Percentiles rank a stretch among this genome's conserved stretches.
Evolutionary conservation across 2,797 vertebrate genomes (phyloP).

Genomic region (Syncerus caffer): DNA sequence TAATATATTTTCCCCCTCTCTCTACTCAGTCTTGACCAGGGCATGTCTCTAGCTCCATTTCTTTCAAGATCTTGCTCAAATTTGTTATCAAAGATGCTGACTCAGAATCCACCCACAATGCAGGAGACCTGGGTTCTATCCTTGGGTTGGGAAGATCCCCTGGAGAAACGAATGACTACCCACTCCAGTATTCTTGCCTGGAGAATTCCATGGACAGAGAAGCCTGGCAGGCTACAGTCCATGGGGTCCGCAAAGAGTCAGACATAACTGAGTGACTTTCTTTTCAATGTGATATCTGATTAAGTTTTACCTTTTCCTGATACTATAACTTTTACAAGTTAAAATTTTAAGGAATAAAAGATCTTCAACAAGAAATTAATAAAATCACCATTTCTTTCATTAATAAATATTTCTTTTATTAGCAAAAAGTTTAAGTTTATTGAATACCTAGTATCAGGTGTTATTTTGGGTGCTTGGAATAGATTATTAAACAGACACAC

Average conservation of each 20-base stretch:
- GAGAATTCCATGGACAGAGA: not conserved
- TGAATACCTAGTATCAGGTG: not conserved
- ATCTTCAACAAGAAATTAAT: not conserved
- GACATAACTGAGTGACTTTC: not conserved
- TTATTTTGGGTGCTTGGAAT: not conserved
- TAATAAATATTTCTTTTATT: not conserved
- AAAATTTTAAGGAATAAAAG: not conserved
- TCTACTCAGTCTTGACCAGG: not conserved
- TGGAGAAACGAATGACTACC: not conserved
- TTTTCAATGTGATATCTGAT: not conserved
- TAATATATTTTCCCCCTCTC: not conserved
- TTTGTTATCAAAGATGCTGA: not conserved
- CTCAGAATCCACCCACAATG: rapidly evolving
- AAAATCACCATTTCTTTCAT: not conserved
- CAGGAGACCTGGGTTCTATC: not conserved
- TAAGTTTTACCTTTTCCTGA: not conserved
- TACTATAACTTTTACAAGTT: not conserved
- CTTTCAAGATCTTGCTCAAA: not conserved
- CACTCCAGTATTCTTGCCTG: not conserved
- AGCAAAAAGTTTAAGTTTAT: not conserved
- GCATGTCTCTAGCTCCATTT: not conserved
- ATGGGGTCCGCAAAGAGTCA: not conserved
- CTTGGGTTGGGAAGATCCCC: not conserved
- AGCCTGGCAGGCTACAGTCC: not conserved
- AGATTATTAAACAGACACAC: not conserved